A percentile compares a stretch with the other conserved stretches of the same genome.
Conservation (phyloP, 2,888 invertebrate genomes). For the Cistogaster globosa region DNA sequence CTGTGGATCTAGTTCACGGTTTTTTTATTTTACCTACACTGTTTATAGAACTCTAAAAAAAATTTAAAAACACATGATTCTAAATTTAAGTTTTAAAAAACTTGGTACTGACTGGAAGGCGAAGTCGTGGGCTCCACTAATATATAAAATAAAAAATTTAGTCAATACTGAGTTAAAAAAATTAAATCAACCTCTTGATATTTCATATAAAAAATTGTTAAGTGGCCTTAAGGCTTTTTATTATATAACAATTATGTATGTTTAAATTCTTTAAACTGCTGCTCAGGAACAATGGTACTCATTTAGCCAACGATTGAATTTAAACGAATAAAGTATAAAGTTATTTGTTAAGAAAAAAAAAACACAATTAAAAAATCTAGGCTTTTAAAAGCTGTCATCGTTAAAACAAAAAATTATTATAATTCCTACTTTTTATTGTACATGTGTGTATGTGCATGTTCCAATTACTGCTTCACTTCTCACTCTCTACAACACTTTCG, state of each 20-base stretch:
- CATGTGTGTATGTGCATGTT: neutral
- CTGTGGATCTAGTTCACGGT: no score
- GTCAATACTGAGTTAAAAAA: no score
- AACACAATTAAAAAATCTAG: slow-evolving; percentile 41
- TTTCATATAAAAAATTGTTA: no score
- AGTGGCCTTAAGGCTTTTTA: no score
- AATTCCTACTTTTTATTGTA: neutral
- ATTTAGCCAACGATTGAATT: neutral
- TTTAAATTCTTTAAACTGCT: slow-evolving; percentile 46
- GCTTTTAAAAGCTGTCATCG: slow-evolving; percentile 62
- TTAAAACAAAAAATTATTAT: slow-evolving; percentile 50
- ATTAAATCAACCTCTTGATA: no score
- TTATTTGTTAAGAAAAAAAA: neutral
- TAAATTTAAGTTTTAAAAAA: no score
- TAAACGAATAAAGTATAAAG: neutral
- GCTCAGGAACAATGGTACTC: slow-evolving; percentile 33
- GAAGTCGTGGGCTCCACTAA: no score
- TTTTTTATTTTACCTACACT: no score
- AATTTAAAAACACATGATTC: no score
- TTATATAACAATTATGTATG: neutral
- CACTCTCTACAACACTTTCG: neutral
- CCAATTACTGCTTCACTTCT: slow-evolving; percentile 20
- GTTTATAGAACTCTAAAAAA: no score
- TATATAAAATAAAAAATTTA: no score
- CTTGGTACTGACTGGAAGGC: no score